These are phyloP conservation scores for Microctenopoma steveboyesi DNA, from an alignment of 2,797 vertebrate genomes.

Conservation along the genomic window DNA sequence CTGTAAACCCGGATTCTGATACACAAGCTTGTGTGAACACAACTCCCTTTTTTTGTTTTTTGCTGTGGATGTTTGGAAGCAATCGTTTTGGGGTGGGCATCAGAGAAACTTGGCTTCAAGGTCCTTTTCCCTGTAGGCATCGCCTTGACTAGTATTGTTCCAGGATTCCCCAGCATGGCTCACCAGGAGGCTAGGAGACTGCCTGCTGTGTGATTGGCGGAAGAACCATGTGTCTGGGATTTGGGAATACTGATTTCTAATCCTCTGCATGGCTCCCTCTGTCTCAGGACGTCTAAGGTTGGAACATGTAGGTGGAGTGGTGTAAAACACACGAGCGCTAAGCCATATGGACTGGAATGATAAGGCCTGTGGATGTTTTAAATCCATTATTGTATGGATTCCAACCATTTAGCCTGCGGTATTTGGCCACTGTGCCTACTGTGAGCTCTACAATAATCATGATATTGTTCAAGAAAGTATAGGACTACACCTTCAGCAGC, in stretches of 20 bases:
- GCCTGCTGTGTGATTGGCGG: constrained; percentile 62
- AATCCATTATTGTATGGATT: constrained; percentile 73
- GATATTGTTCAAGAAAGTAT: constrained; percentile 45
- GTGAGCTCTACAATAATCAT: constrained; percentile 50
- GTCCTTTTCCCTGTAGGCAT: constrained; percentile 64
- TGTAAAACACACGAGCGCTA: constrained; percentile 56
- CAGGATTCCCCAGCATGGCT: constrained; percentile 68
- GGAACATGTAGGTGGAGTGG: constrained; percentile 73
- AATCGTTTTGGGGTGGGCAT: constrained; percentile 50
- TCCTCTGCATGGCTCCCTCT: constrained; percentile 67
- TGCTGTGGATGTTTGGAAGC: constrained; percentile 48
- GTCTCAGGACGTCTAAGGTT: constrained; percentile 71
- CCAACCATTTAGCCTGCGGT: constrained; percentile 66
- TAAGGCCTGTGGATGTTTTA: constrained; percentile 76
- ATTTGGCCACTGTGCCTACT: constrained; percentile 57
- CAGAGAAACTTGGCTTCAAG: constrained; percentile 57
- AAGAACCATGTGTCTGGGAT: constrained; percentile 67
- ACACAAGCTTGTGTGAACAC: constrained; percentile 63
- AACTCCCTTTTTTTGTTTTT: constrained; percentile 12
- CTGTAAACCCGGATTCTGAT: constrained; percentile 67
- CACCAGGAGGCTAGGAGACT: constrained; percentile 56
- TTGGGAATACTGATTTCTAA: constrained; percentile 71
- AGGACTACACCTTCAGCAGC: constrained; percentile 37
- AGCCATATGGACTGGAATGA: constrained; percentile 73
- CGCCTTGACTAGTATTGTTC: constrained; percentile 70